These are phyloP conservation scores for Drosophila siamana DNA, from an alignment of 2,888 invertebrate genomes.

Conservation along the genomic window DNA sequence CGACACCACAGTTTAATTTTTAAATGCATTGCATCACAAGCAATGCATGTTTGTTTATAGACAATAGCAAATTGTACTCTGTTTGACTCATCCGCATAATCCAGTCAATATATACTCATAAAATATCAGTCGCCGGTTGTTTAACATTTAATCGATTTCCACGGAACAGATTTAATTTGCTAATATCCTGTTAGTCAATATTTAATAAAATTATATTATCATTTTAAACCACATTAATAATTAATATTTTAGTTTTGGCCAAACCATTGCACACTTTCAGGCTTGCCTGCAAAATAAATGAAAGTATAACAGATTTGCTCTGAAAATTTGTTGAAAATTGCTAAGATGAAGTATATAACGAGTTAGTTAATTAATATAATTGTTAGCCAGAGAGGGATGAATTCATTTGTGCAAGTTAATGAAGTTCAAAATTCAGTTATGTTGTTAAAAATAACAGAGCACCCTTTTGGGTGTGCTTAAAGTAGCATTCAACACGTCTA, in stretches of 20 bases:
- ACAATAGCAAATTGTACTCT: constrained; percentile 29
- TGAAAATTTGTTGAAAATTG: neutral
- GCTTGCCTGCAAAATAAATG: neutral
- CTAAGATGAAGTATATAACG: neutral
- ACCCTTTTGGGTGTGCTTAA: constrained; percentile 4
- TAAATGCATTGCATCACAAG: neutral
- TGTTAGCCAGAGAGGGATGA: neutral
- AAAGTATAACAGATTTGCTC: neutral
- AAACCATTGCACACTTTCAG: neutral
- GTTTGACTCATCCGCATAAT: neutral
- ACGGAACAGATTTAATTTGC: neutral
- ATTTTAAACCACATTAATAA: constrained; percentile 4
- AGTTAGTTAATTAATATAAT: constrained; percentile 6
- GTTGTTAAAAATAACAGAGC: neutral
- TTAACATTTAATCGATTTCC: constrained; percentile 47
- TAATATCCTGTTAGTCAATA: neutral
- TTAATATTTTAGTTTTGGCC: neutral
- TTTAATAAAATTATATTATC: neutral
- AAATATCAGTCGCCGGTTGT: constrained; percentile 6
- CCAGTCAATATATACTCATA: neutral
- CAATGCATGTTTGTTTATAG: constrained; percentile 1
- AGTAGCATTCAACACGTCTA: neutral
- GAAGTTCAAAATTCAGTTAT: neutral
- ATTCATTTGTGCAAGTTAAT: neutral
- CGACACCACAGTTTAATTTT: too few species aligned